phyloP scores from a whole-genome alignment of 2,113 vertebrate species.

The Cephalopholis sonnerati region DNA sequence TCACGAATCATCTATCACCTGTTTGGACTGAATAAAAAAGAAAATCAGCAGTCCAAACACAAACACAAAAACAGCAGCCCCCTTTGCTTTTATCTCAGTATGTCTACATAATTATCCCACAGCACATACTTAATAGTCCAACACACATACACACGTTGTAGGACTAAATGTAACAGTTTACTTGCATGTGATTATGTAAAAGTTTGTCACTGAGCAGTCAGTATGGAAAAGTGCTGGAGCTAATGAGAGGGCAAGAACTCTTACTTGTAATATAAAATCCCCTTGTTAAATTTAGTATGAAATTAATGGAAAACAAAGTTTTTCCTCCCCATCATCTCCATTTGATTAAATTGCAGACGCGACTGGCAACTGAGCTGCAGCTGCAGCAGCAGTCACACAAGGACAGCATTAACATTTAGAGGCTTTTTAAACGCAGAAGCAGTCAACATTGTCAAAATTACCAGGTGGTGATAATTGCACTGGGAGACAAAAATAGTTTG shows the following conservation, averaged over 20 bases:
- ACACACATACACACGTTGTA: neutral
- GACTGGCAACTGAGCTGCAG: slow-evolving; percentile 11
- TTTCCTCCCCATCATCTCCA: slow-evolving; percentile 26
- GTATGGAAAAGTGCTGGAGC: slow-evolving; percentile 13
- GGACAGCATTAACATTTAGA: slow-evolving; percentile 48
- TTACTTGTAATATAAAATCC: slow-evolving; percentile 14
- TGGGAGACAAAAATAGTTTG: slow-evolving; percentile 68
- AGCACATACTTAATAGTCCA: neutral
- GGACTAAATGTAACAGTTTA: neutral
- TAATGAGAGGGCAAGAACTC: slow-evolving; percentile 25
- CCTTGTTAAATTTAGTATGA: slow-evolving; percentile 40
- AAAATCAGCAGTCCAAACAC: neutral
- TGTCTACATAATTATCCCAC: neutral
- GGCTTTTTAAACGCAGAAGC: slow-evolving; percentile 54
- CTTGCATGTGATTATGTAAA: slow-evolving; percentile 7
- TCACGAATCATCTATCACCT: slow-evolving; percentile 24
- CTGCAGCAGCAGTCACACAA: slow-evolving; percentile 36
- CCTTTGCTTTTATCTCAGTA: neutral
- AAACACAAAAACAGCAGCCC: neutral
- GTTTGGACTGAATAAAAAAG: slow-evolving; percentile 8
- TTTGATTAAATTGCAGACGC: slow-evolving; percentile 30
- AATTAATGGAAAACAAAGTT: slow-evolving; percentile 52
- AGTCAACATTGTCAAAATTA: slow-evolving; percentile 73
- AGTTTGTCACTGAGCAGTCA: slow-evolving; percentile 6
- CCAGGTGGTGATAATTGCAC: slow-evolving; percentile 76